Percentiles rank a stretch among this genome's conserved stretches.
Evolutionary conservation across 2,888 invertebrate species (phyloP).

Genomic region (Tetragonula carbonaria): DNA sequence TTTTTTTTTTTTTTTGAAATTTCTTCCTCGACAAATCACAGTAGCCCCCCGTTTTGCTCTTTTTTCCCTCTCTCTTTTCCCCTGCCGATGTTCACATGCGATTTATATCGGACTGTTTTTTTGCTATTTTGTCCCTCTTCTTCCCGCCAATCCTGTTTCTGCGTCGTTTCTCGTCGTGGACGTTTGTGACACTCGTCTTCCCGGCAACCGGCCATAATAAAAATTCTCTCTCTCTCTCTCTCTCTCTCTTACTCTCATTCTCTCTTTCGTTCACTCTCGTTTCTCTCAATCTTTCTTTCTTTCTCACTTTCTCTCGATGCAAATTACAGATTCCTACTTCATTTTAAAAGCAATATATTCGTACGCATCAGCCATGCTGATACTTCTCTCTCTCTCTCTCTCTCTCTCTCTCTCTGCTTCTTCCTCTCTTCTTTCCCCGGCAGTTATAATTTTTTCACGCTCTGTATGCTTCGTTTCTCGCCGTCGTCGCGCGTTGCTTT

Average conservation of each 20-base stretch:
- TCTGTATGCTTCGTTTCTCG: constrained; percentile 6
- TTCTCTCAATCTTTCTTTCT: constrained; percentile 17
- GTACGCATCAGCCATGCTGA: constrained; percentile 31
- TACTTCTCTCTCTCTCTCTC: not conserved
- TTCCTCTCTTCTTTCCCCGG: not conserved
- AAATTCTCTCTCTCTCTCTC: constrained; percentile 38
- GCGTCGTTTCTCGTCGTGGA: constrained; percentile 61
- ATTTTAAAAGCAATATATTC: constrained; percentile 61
- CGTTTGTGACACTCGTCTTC: constrained; percentile 55
- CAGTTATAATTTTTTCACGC: not conserved
- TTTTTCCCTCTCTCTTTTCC: not conserved
- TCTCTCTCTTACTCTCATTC: not conserved
- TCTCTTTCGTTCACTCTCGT: not conserved
- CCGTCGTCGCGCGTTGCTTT: constrained; percentile 35
- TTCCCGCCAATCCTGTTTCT: constrained; percentile 35
- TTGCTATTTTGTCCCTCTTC: constrained; percentile 12
- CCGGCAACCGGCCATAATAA: constrained; percentile 55
- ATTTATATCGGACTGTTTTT: constrained; percentile 21
- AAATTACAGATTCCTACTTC: constrained; percentile 60
- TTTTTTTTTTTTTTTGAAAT: not conserved
- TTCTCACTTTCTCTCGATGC: constrained; percentile 41
- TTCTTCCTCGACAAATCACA: constrained; percentile 41
- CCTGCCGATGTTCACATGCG: constrained; percentile 31
- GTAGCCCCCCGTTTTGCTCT: constrained; percentile 19
- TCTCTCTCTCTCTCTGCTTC: not conserved